Evolutionary conservation across 2,888 invertebrate genomes (phyloP), one percentile per base, ranked within the genome.

Genomic region (Unio pictorum): DNA sequence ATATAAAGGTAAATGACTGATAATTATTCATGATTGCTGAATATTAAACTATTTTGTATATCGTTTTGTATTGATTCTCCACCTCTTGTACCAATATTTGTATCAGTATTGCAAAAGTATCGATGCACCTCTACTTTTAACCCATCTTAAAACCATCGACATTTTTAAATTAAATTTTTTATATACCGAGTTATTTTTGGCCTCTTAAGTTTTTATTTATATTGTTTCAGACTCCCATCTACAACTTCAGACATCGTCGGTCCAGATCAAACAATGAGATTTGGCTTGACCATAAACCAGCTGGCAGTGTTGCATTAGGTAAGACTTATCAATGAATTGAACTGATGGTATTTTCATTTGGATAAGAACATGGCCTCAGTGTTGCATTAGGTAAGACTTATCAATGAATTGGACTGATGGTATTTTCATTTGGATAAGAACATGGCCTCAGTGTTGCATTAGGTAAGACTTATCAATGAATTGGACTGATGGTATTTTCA

Each of bases 211-310:
- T 55, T 34, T 23, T 56, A 55, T 4, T n/a, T 59, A 61, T 18
- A 23, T n/a, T 64, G 15, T 68, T 72, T 54, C 74, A 79, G 81
- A 77, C 80, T 23, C 83, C 86, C 11, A 75, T 80, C 30, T 78
- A 79, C 59, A 85, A 85, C 67, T 77, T 82, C 28, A 92, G 86
- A 59, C 88, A 95, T 86, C 92, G 95, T 23, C 92, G 97, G 34
- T 96, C 97, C 0, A 92, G 94, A 65, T 97, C 97, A 0, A 94
- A 94, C 61, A 92, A 92, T 5, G 93, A 93, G 72, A 92, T 93
- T 1, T 98, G 97, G 97, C 91, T 98, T 0, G 97, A 97, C 88
- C 98, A 98, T 83, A 93, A 95, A 45, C 95, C 97, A 0, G 93
- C 93, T 23, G 86, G 87, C 64, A 85, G 86, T 57, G 94, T 96